These are phyloP conservation scores for Amiota communis DNA, from an alignment of 2,888 invertebrate genomes.

Conservation along the genomic window DNA sequence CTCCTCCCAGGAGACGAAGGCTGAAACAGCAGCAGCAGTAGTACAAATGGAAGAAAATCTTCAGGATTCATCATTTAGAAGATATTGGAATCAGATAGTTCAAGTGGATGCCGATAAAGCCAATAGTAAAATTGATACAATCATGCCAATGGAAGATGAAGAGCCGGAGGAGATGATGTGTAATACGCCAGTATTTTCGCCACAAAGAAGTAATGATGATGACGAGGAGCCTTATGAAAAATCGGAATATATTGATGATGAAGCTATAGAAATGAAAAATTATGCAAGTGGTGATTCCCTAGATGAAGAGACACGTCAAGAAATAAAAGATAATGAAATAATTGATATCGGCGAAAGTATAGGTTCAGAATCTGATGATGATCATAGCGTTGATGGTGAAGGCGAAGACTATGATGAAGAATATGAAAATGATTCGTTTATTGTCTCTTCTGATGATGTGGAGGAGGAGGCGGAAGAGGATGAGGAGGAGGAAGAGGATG, in stretches of 20 bases:
- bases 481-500: conserved; percentile 49
- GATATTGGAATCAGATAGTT: conserved; percentile 50
- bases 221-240: conserved; percentile 33
- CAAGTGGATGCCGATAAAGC: conserved; percentile 35
- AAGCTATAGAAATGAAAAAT: conserved; percentile 61
- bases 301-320: conserved; percentile 74
- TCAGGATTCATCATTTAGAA: conserved; percentile 73
- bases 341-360: conserved; percentile 75
- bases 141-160: conserved; percentile 19
- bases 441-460: conserved; percentile 72
- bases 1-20: background rate
- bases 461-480: conserved; percentile 31
- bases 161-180: background rate
- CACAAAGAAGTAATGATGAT: background rate
- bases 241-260: conserved; percentile 60
- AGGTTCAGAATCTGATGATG: conserved; percentile 66
- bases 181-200: background rate
- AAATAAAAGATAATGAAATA: conserved; percentile 75
- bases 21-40: background rate
- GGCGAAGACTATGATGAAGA: conserved; percentile 73
- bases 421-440: conserved; percentile 75
- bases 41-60: background rate
- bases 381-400: conserved; percentile 72
- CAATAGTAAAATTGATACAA: conserved; percentile 48
- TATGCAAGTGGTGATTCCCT: conserved; percentile 70